Evolutionary conservation across 2,888 invertebrate species (phyloP).

Genomic region (Helobdella robusta): DNA sequence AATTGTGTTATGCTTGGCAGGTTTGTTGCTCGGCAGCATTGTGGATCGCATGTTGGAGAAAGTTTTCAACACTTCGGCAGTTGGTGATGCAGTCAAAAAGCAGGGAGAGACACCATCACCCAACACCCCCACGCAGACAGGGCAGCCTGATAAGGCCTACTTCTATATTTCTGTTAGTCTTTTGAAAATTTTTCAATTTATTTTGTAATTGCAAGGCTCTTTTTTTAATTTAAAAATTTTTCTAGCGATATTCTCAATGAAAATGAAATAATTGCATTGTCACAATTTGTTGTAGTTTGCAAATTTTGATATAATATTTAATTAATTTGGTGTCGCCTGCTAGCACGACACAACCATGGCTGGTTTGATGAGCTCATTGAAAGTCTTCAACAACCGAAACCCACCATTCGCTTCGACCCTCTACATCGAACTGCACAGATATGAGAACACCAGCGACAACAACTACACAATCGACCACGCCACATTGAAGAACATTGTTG

Average conservation of each 20-base stretch:
- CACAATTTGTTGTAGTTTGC: too few species aligned
- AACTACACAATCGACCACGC: not conserved
- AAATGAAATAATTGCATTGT: too few species aligned
- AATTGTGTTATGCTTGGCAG: too few species aligned
- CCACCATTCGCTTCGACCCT: slow-evolving; percentile 9
- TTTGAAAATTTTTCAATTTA: not conserved
- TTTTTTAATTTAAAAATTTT: not conserved
- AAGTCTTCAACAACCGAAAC: not conserved
- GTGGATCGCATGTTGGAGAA: not conserved
- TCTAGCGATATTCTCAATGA: not conserved
- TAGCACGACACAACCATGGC: slow-evolving; percentile 12
- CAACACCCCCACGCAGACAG: not conserved
- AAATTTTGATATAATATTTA: too few species aligned
- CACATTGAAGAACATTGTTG: too few species aligned
- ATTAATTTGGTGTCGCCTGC: too few species aligned
- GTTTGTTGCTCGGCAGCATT: not conserved
- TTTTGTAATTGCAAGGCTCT: not conserved
- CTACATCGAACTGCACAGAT: not conserved
- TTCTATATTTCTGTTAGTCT: not conserved
- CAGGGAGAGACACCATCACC: too few species aligned
- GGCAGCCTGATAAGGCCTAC: not conserved
- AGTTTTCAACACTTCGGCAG: too few species aligned
- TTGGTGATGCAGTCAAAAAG: too few species aligned
- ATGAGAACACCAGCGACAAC: not conserved
- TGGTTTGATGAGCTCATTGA: not conserved